A percentile compares a stretch with the other conserved stretches of the same genome.
These are phyloP conservation scores for Recurvirostra avosetta DNA, from an alignment of 2,113 vertebrate genomes.

Conservation along the genomic window DNA sequence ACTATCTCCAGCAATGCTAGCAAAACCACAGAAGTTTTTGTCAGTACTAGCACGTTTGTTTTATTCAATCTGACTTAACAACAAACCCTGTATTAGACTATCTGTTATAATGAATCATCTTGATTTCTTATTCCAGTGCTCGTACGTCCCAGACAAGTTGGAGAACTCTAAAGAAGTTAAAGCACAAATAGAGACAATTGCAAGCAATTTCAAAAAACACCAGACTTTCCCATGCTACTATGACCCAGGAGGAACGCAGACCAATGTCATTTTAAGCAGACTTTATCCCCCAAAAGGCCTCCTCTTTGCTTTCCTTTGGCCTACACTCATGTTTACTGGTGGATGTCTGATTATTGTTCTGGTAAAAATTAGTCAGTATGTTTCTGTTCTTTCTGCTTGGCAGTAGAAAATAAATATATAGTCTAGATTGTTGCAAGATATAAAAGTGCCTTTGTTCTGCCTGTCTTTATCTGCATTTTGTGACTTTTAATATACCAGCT, in stretches of 20 bases:
- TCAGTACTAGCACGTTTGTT: neutral
- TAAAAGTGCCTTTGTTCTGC: neutral
- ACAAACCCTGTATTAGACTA: neutral
- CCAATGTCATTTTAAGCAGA: constrained; percentile 63
- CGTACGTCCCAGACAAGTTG: constrained; percentile 66
- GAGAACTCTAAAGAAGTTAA: constrained; percentile 62
- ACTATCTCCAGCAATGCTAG: neutral
- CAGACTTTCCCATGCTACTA: constrained; percentile 70
- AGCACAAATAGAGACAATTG: constrained; percentile 59
- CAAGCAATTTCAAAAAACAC: constrained; percentile 57
- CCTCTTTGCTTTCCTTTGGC: constrained; percentile 73
- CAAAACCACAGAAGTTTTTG: neutral
- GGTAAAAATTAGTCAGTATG: constrained; percentile 78
- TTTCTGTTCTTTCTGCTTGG: constrained; percentile 74
- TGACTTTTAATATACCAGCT: neutral
- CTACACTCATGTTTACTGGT: constrained; percentile 72
- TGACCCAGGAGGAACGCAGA: constrained; percentile 44
- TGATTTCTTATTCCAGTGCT: constrained; percentile 71
- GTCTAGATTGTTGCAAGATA: neutral
- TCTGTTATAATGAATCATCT: neutral
- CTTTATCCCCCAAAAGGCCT: constrained; percentile 63
- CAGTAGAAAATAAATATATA: constrained; percentile 11
- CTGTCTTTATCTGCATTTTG: neutral
- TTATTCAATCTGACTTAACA: neutral
- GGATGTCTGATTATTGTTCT: constrained; percentile 75